Conservation (phyloP, 2,888 invertebrate species). For the Melinopterus prodromus region DNA sequence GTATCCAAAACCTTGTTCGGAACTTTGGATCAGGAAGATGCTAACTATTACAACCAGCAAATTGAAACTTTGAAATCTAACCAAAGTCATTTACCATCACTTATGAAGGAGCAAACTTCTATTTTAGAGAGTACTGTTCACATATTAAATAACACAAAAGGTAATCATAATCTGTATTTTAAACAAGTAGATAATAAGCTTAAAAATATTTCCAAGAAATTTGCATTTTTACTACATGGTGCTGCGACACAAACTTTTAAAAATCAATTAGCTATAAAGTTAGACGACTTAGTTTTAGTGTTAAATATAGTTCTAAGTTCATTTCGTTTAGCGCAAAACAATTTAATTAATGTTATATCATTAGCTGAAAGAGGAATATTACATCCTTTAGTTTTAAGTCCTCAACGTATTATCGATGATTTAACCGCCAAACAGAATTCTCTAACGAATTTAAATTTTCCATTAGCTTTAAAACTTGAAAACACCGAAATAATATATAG, state of each 20-base stretch:
- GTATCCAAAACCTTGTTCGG: slow-evolving; percentile 16
- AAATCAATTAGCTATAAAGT: background rate
- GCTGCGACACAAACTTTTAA: slow-evolving; percentile 5
- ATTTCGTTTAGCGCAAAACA: slow-evolving; percentile 15
- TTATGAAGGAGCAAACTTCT: slow-evolving; percentile 20
- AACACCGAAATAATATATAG: slow-evolving; percentile 11
- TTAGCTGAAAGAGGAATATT: slow-evolving; percentile 15
- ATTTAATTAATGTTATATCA: slow-evolving; percentile 14
- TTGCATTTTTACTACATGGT: background rate
- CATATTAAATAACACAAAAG: slow-evolving; percentile 12
- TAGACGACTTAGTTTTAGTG: slow-evolving; percentile 18
- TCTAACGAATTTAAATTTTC: slow-evolving; percentile 20
- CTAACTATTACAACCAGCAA: slow-evolving; percentile 19
- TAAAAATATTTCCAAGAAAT: slow-evolving; percentile 11
- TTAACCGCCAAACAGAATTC: slow-evolving; percentile 15
- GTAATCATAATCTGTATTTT: slow-evolving; percentile 11
- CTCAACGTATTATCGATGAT: slow-evolving; percentile 15
- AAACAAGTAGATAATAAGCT: slow-evolving; percentile 6
- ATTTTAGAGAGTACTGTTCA: slow-evolving; percentile 12
- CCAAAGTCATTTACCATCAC: slow-evolving; percentile 5
- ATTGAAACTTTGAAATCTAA: slow-evolving; percentile 13
- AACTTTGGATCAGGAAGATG: slow-evolving; percentile 6
- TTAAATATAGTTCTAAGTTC: slow-evolving; percentile 11
- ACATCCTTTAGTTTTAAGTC: slow-evolving; percentile 22
- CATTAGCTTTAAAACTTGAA: slow-evolving; percentile 9